Evolutionary conservation across 2,113 vertebrate species (phyloP).

Genomic region (Sterna hirundo): DNA sequence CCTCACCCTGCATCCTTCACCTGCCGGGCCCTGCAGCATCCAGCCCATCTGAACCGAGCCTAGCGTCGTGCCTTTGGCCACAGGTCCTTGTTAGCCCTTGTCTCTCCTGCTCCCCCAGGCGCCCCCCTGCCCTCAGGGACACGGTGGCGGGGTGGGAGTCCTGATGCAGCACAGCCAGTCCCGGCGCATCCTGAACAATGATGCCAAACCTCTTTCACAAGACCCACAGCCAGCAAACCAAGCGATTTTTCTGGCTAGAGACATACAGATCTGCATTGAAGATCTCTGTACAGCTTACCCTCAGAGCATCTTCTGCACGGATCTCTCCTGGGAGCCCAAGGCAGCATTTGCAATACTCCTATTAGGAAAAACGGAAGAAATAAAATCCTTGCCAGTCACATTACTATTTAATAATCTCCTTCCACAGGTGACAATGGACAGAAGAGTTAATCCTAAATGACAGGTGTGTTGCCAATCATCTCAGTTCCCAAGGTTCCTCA

Average conservation of each 20-base stretch:
- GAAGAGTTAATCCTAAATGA: background rate
- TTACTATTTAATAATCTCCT: background rate
- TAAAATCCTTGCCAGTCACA: background rate
- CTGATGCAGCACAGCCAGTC: background rate
- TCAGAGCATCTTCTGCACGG: background rate
- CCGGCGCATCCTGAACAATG: rapidly evolving
- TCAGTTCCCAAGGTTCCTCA: background rate
- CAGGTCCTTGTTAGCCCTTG: rapidly evolving
- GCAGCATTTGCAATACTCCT: background rate
- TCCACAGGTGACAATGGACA: background rate
- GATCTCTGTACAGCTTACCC: background rate
- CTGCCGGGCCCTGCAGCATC: rapidly evolving
- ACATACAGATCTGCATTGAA: rapidly evolving
- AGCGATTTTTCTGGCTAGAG: background rate
- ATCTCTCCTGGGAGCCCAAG: background rate
- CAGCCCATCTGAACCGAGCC: background rate
- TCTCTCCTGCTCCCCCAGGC: background rate
- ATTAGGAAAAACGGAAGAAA: background rate
- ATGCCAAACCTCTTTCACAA: background rate
- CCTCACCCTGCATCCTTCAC: background rate
- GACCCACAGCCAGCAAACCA: background rate
- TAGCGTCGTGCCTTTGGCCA: background rate
- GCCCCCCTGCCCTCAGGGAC: background rate
- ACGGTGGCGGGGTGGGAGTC: rapidly evolving
- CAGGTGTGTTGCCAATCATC: background rate